Evolutionary conservation across 2,888 invertebrate species (phyloP), one percentile per base, ranked within the genome.

Genomic region (Atherix ibis): DNA sequence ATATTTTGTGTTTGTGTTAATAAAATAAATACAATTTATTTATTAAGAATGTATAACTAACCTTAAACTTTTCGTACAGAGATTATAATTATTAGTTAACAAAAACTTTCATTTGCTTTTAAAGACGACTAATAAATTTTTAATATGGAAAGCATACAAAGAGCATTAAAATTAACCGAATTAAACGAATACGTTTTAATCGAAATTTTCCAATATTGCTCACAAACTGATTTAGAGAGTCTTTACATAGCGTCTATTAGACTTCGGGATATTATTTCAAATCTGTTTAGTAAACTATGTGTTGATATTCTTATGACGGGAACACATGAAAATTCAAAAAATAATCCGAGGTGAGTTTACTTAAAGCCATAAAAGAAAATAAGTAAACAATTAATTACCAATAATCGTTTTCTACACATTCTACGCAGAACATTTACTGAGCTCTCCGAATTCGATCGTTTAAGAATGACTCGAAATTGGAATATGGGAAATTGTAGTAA

Each of bases 391-490:
- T n/a, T n/a, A n/a, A n/a, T n/a, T n/a, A n/a, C n/a, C n/a, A n/a
- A n/a, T n/a, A n/a, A n/a, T n/a, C n/a, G n/a, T n/a, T n/a, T n/a
- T n/a, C n/a, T n/a, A n/a, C n/a, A n/a, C n/a, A n/a, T n/a, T n/a
- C n/a, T n/a, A 38, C 42, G 5, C 32, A 59, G 58, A 37, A 58
- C 56, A 19, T 44, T 43, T 29, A 41, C 42, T 2, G 53, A 48
- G 48, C 51, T 48, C 27, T 55, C 49, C 18, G 54, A 46, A 38
- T 56, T 40, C 19, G 62, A 46, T 44, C 56, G 46, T 31, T 50
- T 46, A 43, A 56, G 43, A 51, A 53, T 50, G 51, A 60, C 48
- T 51, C 58, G 56, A n/a, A 72, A 73, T 46, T 73, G 73, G 73
- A 47, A 58, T n/a, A 54, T 52, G 30, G 73, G 71, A 3, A 53